A percentile compares a stretch with the other conserved stretches of the same genome.
phyloP scores from a whole-genome alignment of 2,888 invertebrate species.

The Plebejus melissa region DNA sequence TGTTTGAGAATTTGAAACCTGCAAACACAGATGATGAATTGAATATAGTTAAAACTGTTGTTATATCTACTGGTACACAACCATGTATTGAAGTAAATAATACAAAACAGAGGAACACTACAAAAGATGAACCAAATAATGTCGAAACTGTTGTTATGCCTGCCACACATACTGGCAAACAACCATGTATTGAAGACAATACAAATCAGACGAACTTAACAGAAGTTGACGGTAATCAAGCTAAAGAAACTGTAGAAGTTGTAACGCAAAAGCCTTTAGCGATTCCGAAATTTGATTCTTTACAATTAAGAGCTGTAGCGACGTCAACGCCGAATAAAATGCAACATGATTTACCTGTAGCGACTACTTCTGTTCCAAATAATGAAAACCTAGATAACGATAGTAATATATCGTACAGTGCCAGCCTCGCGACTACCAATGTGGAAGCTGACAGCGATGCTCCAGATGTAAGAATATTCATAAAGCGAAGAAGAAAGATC shows the following conservation, averaged over 20 bases:
- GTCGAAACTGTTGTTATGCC: neutral
- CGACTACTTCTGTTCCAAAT: conserved; percentile 38
- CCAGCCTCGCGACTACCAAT: conserved; percentile 33
- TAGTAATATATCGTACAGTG: conserved; percentile 36
- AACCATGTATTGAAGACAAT: conserved; percentile 39
- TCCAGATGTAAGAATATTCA: conserved; percentile 66
- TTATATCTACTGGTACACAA: conserved; percentile 58
- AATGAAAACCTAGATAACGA: conserved; percentile 36
- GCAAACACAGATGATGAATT: conserved; percentile 36
- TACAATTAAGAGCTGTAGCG: conserved; percentile 50
- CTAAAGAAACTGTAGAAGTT: conserved; percentile 9
- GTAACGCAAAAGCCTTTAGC: neutral
- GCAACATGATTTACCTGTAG: conserved; percentile 27
- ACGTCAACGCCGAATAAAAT: conserved; percentile 62
- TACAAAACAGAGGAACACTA: neutral
- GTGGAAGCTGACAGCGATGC: conserved; percentile 46
- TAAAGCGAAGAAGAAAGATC: conserved; percentile 56
- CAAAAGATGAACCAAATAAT: neutral
- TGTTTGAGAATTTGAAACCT: conserved; percentile 33
- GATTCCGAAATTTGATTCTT: neutral
- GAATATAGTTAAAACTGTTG: conserved; percentile 51
- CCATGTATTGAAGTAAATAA: conserved; percentile 35
- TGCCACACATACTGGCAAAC: conserved; percentile 55
- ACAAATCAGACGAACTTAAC: neutral
- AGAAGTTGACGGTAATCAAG: conserved; percentile 30